Evolutionary conservation across 2,888 invertebrate genomes (phyloP), one percentile per base, ranked within the genome.

Genomic region (Megamerina dolium): DNA sequence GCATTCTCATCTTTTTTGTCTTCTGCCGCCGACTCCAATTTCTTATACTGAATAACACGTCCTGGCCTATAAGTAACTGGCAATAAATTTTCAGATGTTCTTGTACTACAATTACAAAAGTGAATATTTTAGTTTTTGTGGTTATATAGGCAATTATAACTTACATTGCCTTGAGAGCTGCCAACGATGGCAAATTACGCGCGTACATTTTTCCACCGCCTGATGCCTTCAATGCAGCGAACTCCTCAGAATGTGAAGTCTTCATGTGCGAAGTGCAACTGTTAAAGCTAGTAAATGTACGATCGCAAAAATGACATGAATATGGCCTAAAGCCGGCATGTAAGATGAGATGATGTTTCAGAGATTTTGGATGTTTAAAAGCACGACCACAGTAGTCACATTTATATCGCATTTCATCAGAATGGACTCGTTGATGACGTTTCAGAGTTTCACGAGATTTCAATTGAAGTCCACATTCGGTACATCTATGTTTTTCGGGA

Each of bases 201-300:
- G 63, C 61, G 37, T 63, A 59, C n/a, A 54, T 54, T 39, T 59
- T 63, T 31, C 51, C 63, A 2, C 67, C 70, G n/a, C 60, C 62
- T 0, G 69, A 59, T 3, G 72, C 71, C 45, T 72, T 71, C 51
- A 68, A 58, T 0, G 68, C 64, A 0, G 72, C 72, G 41, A 72
- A 51, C 43, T 72, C 71, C 5, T 57, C 56, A 1, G 72, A 71
- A 61, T 72, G 72, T 0, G 67, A 48, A 40, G 67, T 72, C 46
- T 72, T 72, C 34, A 71, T 71, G 49, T 72, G 72, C 40, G 64
- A 69, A 6, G 72, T 64, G 41, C 70, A 72, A 46, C 72, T 72
- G 12, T 71, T 68, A 8, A 72, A 71, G 39, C 70, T 71, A 31
- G 72, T 70, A 47, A 72, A 72, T 1, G 70, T 69, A 39, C 68